These are phyloP conservation scores for Macroteleia sp. DNA, from an alignment of 2,888 invertebrate genomes.

Conservation along the genomic window DNA sequence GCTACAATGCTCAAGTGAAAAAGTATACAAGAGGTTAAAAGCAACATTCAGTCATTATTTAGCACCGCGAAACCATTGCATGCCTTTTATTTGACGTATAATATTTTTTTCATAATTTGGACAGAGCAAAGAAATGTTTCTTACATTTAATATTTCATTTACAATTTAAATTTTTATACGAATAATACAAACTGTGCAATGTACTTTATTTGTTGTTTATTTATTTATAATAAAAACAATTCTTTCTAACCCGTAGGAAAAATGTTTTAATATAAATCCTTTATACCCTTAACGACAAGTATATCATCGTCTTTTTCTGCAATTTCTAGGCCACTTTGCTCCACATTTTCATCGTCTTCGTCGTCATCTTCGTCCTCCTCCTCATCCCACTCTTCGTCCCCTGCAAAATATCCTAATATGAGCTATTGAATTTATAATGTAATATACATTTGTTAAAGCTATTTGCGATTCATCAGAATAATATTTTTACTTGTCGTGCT, in stretches of 20 bases:
- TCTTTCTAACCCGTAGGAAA: no score
- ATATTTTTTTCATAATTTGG: background rate
- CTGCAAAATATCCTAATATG: conserved; percentile 68
- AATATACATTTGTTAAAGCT: conserved; percentile 53
- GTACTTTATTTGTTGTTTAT: no score
- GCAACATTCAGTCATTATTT: conserved; percentile 63
- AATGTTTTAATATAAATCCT: conserved; percentile 5
- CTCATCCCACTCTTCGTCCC: conserved; percentile 81
- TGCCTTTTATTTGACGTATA: conserved; percentile 3
- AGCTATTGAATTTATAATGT: conserved; percentile 56
- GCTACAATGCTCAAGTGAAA: conserved; percentile 44
- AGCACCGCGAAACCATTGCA: conserved; percentile 40
- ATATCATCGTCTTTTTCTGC: conserved; percentile 75
- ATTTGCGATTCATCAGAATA: conserved; percentile 29
- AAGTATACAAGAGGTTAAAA: conserved; percentile 55
- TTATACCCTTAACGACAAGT: conserved; percentile 75
- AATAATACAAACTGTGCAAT: no score
- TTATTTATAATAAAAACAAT: no score
- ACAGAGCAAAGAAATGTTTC: no score
- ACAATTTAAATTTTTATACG: no score
- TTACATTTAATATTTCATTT: no score
- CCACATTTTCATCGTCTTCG: conserved; percentile 78
- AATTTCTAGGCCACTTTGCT: conserved; percentile 74
- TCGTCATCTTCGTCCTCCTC: conserved; percentile 75
- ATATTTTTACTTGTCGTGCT: conserved; percentile 8